Conservation (phyloP, 2,113 vertebrate species). For the Blennius ocellaris region DNA sequence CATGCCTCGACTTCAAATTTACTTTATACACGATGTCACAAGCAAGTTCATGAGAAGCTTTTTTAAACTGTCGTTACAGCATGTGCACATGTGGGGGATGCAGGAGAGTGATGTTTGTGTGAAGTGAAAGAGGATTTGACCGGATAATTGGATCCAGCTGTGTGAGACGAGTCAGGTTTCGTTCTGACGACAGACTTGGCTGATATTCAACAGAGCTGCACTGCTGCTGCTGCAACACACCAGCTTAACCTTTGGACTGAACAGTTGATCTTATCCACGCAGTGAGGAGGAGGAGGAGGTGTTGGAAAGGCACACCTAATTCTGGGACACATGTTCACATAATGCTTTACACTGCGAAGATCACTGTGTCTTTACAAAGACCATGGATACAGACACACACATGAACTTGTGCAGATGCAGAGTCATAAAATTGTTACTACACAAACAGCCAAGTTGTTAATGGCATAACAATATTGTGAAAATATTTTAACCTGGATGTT, state of each 20-base stretch:
- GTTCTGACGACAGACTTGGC: slow-evolving; percentile 33
- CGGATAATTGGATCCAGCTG: slow-evolving; percentile 77
- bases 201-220: slow-evolving; percentile 42
- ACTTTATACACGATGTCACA: not conserved
- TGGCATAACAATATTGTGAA: no score
- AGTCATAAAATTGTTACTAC: no score
- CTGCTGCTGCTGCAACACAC: slow-evolving; percentile 30
- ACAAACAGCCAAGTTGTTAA: no score
- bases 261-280: slow-evolving; percentile 37
- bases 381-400: slow-evolving; percentile 1
- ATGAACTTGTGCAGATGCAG: no score
- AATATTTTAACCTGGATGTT: no score
- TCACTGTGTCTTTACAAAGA: not conserved
- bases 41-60: not conserved
- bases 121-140: slow-evolving; percentile 56
- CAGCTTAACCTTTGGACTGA: slow-evolving; percentile 49
- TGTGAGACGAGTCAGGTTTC: slow-evolving; percentile 41
- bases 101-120: slow-evolving; percentile 1
- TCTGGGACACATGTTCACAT: slow-evolving; percentile 22
- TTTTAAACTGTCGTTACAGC: not conserved
- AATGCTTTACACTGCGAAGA: slow-evolving; percentile 25
- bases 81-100: not conserved
- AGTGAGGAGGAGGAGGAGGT: slow-evolving; percentile 14
- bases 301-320: slow-evolving; percentile 10
- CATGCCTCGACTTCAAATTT: not conserved